These are phyloP conservation scores for Heliconius eleuchia DNA, from an alignment of 1,140 invertebrate genomes.

Conservation along the genomic window DNA sequence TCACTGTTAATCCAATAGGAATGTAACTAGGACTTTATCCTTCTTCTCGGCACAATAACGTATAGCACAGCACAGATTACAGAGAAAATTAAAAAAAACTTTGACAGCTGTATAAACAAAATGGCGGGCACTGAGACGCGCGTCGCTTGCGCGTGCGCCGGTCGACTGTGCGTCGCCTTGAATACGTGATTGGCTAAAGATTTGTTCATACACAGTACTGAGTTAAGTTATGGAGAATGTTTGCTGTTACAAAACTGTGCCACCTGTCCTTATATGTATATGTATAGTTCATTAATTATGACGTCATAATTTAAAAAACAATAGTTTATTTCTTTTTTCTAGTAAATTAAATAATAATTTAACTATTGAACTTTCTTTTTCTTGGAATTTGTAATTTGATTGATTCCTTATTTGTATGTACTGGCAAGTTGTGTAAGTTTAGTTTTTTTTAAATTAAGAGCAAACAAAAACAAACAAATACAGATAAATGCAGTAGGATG, in stretches of 20 bases:
- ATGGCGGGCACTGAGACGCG: constrained; percentile 38
- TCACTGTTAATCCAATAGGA: constrained; percentile 3
- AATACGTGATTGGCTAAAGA: constrained; percentile 37
- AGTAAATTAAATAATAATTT: too few relatives aligned
- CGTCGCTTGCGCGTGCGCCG: constrained; percentile 39
- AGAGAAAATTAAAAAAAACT: constrained; percentile 10
- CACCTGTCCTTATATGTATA: constrained; percentile 14
- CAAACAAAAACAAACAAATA: too few relatives aligned
- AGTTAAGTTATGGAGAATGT: background rate
- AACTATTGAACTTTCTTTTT: too few relatives aligned
- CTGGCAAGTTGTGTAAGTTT: too few relatives aligned
- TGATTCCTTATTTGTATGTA: too few relatives aligned
- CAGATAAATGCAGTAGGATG: too few relatives aligned
- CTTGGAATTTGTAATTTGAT: too few relatives aligned
- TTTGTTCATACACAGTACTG: background rate
- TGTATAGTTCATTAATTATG: background rate
- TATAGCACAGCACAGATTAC: constrained; percentile 18
- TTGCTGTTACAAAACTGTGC: background rate
- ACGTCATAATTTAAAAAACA: background rate
- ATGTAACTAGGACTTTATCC: background rate
- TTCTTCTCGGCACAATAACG: constrained; percentile 13
- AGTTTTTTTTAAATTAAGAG: too few relatives aligned
- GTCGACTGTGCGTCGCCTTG: constrained; percentile 41
- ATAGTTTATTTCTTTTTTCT: background rate
- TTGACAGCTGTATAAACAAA: constrained; percentile 52